phyloP scores from a whole-genome alignment of 37 sponge, comb jelly and placozoan species.

The Oopsacas minuta region DNA sequence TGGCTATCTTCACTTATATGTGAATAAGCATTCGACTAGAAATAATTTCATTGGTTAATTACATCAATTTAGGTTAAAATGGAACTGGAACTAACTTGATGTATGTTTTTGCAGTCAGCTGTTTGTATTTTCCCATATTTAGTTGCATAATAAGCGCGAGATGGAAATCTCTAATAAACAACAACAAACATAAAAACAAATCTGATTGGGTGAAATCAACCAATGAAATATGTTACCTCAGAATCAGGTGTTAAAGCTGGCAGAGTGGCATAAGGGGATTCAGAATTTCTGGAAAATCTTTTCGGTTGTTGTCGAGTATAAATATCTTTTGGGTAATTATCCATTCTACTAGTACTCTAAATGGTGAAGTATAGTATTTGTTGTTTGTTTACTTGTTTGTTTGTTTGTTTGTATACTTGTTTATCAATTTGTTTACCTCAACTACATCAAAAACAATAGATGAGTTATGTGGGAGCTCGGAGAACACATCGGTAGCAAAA shows the following conservation, averaged over 20 bases:
- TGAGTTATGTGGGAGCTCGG: neutral
- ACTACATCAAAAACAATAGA: neutral
- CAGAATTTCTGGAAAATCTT: conserved; percentile 7
- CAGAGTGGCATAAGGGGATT: conserved; percentile 16
- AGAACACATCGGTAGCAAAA: neutral
- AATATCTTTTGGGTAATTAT: conserved; percentile 9
- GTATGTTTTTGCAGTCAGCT: neutral
- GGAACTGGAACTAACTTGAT: neutral
- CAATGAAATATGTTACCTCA: neutral
- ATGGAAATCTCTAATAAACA: neutral
- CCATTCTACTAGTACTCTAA: neutral
- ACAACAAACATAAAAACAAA: neutral
- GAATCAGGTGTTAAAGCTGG: neutral
- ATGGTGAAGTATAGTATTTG: neutral
- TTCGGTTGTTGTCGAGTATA: neutral
- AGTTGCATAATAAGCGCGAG: neutral
- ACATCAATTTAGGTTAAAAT: neutral
- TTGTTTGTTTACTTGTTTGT: neutral
- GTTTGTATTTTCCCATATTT: conserved; percentile 4
- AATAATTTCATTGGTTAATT: no score
- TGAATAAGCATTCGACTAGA: neutral
- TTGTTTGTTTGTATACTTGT: neutral
- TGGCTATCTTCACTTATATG: neutral
- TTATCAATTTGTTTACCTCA: neutral
- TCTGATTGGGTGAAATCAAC: no score